phyloP scores from a whole-genome alignment of 2,888 invertebrate genomes.

The Acrobasis consociella region DNA sequence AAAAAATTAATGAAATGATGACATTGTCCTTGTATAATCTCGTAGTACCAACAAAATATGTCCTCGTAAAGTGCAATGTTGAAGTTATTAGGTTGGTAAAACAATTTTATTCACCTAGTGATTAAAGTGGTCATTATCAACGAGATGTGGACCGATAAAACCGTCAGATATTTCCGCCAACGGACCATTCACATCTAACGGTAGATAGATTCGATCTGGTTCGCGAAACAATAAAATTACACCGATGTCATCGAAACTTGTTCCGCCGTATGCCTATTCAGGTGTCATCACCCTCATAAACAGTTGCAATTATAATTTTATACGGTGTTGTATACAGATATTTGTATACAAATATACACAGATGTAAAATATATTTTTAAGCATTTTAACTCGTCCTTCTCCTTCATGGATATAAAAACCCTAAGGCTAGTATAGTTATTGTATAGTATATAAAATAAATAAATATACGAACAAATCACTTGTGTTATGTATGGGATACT shows the following conservation, averaged over 20 bases:
- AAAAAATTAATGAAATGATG: too few relatives aligned
- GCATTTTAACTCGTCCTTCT: too few relatives aligned
- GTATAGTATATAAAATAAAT: too few relatives aligned
- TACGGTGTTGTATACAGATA: neutral
- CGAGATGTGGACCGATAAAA: constrained; percentile 49
- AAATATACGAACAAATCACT: too few relatives aligned
- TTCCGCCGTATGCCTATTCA: constrained; percentile 53
- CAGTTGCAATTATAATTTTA: constrained; percentile 22
- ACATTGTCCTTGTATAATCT: too few relatives aligned
- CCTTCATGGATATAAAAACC: too few relatives aligned
- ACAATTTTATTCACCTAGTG: neutral
- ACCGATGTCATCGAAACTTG: constrained; percentile 56
- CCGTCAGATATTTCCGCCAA: constrained; percentile 62
- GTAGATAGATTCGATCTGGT: constrained; percentile 73
- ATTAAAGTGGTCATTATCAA: neutral
- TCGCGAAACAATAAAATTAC: constrained; percentile 74
- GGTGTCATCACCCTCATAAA: constrained; percentile 47
- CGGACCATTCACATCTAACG: constrained; percentile 71
- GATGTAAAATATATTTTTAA: too few relatives aligned
- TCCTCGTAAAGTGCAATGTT: too few relatives aligned
- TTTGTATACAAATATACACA: too few relatives aligned
- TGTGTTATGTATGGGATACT: too few relatives aligned
- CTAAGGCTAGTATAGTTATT: too few relatives aligned
- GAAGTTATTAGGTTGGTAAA: neutral
- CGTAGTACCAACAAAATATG: too few relatives aligned